phyloP scores from a whole-genome alignment of 2,797 vertebrate genomes.

The Scleropages formosus region DNA sequence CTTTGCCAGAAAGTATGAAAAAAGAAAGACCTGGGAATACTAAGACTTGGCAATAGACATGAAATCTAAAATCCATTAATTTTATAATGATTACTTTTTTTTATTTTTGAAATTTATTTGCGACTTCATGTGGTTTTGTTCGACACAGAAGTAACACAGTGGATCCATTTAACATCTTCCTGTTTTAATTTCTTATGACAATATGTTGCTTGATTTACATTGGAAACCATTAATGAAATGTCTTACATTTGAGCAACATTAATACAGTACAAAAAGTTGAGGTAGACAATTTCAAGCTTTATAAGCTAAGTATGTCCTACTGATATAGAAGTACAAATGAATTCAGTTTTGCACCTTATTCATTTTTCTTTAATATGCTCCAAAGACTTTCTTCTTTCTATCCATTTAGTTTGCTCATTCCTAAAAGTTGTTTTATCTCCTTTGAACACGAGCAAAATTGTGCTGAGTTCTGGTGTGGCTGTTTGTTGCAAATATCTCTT shows the following conservation, averaged over 20 bases:
- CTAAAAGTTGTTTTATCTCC: constrained; percentile 21
- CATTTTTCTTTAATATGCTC: constrained; percentile 21
- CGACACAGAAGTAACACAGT: background rate
- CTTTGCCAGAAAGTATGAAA: no score
- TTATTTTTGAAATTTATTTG: no score
- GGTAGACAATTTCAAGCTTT: background rate
- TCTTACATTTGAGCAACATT: background rate
- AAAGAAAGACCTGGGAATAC: no score
- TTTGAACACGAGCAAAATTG: constrained; percentile 21
- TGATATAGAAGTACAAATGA: background rate
- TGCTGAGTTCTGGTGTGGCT: no score
- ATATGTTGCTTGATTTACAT: constrained; percentile 5
- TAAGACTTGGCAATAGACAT: no score
- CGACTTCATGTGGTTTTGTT: no score
- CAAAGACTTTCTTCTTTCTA: constrained; percentile 15
- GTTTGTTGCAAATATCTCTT: no score
- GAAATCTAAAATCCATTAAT: no score
- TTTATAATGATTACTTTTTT: no score
- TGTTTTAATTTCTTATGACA: background rate
- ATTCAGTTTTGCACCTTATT: constrained; percentile 14
- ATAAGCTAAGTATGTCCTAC: constrained; percentile 10
- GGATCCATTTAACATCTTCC: background rate
- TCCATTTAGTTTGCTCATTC: background rate
- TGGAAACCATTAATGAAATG: background rate
- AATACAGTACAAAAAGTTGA: constrained; percentile 1